Percentiles rank a stretch among this genome's conserved stretches.
These are phyloP conservation scores for Coregonus suidteri DNA, from an alignment of 2,797 vertebrate species.

Conservation along the genomic window DNA sequence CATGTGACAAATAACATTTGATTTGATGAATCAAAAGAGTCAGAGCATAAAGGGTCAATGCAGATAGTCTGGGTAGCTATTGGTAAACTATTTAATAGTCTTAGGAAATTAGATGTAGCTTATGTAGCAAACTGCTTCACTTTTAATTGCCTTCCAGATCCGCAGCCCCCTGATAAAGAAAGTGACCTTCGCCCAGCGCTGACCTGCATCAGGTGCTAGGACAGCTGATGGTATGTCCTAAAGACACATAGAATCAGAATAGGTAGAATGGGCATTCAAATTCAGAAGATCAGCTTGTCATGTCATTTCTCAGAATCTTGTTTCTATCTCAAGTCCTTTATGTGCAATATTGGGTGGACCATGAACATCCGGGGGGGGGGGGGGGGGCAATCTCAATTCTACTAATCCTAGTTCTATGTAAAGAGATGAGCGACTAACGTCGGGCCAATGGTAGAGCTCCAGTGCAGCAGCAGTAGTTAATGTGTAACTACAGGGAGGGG, in stretches of 20 bases:
- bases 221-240: slow-evolving; percentile 56
- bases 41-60: too few relatives aligned
- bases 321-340: neutral
- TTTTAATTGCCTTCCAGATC: slow-evolving; percentile 57
- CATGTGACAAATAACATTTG: too few relatives aligned
- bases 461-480: slow-evolving; percentile 63
- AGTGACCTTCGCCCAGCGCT: slow-evolving; percentile 64
- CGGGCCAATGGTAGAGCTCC: slow-evolving; percentile 49
- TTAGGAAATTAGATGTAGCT: neutral
- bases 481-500: slow-evolving; percentile 65
- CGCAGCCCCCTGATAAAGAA: slow-evolving; percentile 37
- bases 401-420: neutral
- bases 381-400: neutral
- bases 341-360: neutral
- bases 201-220: slow-evolving; percentile 41
- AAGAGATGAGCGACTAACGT: slow-evolving; percentile 26
- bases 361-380: slow-evolving; percentile 24
- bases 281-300: too few relatives aligned
- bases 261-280: neutral
- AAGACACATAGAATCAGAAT: neutral
- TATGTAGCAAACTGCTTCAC: slow-evolving; percentile 46
- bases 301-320: neutral
- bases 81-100: too few relatives aligned
- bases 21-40: too few relatives aligned
- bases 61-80: too few relatives aligned